Evolutionary conservation across 2,113 vertebrate genomes (phyloP).

Genomic region (Pollachius pollachius): DNA sequence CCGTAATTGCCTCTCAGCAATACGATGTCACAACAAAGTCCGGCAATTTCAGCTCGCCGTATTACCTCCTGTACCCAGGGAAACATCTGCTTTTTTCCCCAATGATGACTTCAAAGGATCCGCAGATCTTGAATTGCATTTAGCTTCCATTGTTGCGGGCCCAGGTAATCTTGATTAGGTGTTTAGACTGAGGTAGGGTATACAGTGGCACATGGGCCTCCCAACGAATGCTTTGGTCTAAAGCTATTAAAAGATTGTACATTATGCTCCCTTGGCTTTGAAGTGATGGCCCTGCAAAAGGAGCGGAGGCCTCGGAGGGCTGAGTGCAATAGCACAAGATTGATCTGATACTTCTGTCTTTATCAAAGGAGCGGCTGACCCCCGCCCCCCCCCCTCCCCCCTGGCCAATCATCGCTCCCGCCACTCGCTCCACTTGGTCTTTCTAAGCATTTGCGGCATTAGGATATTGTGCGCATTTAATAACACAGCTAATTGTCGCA

Average conservation of each 20-base stretch:
- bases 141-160: conserved; percentile 97
- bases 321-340: conserved; percentile 90
- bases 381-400: conserved; percentile 39
- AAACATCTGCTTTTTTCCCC: conserved; percentile 92
- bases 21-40: conserved; percentile 98
- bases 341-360: conserved; percentile 82
- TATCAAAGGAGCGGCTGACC: conserved; percentile 83
- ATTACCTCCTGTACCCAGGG: conserved; percentile 89
- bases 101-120: conserved; percentile 96
- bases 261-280: conserved; percentile 99
- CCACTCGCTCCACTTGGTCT: conserved; percentile 67
- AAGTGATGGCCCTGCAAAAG: conserved; percentile 91
- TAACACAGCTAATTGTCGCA: conserved; percentile 75
- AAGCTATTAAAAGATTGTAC: conserved; percentile 99
- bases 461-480: conserved; percentile 78
- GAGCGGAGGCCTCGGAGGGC: conserved; percentile 82
- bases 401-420: conserved; percentile 78
- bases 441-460: conserved; percentile 79
- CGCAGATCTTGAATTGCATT: conserved; percentile 98
- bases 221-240: conserved; percentile 89
- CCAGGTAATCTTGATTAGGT: conserved; percentile 98
- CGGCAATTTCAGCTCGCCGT: conserved; percentile 91
- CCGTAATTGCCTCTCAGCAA: conserved; percentile 92
- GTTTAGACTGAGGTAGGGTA: conserved; percentile 97
- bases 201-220: conserved; percentile 87